These are phyloP conservation scores for Itoplectis maculator DNA, from an alignment of 2,888 invertebrate genomes.

Conservation along the genomic window DNA sequence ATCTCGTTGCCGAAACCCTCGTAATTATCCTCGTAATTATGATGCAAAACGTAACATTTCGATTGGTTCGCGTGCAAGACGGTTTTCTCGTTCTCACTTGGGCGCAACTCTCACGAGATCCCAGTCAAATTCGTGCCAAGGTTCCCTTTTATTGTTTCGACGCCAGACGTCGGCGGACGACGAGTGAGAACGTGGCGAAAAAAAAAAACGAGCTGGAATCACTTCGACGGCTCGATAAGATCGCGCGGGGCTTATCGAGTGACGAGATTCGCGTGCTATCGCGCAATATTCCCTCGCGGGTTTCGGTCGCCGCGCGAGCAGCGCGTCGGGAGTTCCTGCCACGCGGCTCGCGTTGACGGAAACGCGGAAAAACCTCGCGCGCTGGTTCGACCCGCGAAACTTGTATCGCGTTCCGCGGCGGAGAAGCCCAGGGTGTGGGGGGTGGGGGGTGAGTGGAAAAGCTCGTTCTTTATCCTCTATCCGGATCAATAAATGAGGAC, in stretches of 20 bases:
- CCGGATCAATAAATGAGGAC: conserved; percentile 62
- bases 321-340: background rate
- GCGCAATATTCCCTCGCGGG: conserved; percentile 44
- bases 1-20: background rate
- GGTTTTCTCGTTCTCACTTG: background rate
- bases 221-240: conserved; percentile 51
- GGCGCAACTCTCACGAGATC: background rate
- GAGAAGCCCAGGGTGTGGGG: conserved; percentile 25
- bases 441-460: conserved; percentile 29
- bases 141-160: conserved; percentile 29
- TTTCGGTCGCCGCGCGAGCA: conserved; percentile 3
- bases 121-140: background rate
- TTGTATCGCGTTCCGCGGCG: conserved; percentile 52
- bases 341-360: conserved; percentile 37
- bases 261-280: conserved; percentile 59
- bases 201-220: conserved; percentile 52
- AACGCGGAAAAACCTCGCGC: conserved; percentile 50
- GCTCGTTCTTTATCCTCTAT: conserved; percentile 57
- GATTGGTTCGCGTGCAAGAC: background rate
- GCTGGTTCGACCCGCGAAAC: conserved; percentile 41
- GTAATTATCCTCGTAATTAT: background rate
- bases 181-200: conserved; percentile 35
- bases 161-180: conserved; percentile 1
- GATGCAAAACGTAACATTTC: background rate
- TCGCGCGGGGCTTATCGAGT: conserved; percentile 39